phyloP scores from a whole-genome alignment of 1,140 invertebrate genomes.

The Drosophila jambulina region DNA sequence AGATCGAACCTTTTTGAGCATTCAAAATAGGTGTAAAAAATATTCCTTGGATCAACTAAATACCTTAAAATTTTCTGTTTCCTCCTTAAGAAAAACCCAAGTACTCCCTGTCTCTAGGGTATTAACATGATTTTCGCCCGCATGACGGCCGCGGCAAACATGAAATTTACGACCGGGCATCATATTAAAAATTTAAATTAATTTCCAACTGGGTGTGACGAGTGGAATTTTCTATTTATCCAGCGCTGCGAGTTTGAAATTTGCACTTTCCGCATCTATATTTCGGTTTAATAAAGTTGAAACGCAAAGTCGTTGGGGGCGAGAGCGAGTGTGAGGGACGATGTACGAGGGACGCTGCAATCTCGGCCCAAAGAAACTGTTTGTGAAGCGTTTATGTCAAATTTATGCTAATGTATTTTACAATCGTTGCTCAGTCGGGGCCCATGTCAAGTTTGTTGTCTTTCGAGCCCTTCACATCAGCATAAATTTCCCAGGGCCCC shows the following conservation, averaged over 20 bases:
- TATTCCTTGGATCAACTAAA: background rate
- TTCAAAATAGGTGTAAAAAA: background rate
- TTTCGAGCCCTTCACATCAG: constrained; percentile 66
- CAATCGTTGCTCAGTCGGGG: constrained; percentile 62
- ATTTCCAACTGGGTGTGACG: constrained; percentile 62
- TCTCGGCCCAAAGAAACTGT: constrained; percentile 59
- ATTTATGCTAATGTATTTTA: constrained; percentile 85
- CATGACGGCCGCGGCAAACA: constrained; percentile 31
- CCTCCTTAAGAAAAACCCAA: background rate
- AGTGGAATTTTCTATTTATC: constrained; percentile 61
- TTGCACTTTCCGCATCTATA: constrained; percentile 44
- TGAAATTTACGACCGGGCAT: constrained; percentile 62
- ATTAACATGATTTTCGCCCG: constrained; percentile 23
- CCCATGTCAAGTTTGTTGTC: constrained; percentile 66
- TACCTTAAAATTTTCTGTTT: too few species aligned
- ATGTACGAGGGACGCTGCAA: constrained; percentile 37
- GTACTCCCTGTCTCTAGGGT: constrained; percentile 21
- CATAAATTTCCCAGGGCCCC: constrained; percentile 65
- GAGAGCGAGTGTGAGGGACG: background rate
- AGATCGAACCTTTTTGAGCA: background rate
- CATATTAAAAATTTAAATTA: constrained; percentile 80
- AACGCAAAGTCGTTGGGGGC: constrained; percentile 64
- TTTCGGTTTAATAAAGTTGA: constrained; percentile 77
- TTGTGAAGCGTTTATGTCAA: constrained; percentile 83
- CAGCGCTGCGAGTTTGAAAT: constrained; percentile 55